Conservation (phyloP, 2,113 vertebrate genomes). For the Nanorana parkeri region DNA sequence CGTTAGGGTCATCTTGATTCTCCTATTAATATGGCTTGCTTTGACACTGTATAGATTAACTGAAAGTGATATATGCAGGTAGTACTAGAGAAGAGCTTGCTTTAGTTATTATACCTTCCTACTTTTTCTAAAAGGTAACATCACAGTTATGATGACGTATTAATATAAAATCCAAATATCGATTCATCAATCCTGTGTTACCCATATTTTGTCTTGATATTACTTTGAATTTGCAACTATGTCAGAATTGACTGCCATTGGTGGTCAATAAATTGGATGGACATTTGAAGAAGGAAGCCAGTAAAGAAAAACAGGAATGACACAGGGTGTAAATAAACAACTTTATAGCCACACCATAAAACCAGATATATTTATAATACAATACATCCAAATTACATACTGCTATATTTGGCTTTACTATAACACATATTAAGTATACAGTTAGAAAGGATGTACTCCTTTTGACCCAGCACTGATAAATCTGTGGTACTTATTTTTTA, state of each 20-base stretch:
- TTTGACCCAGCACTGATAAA: too few species aligned
- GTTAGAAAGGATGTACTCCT: too few species aligned
- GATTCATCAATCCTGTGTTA: slow-evolving; percentile 1
- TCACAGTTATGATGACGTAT: slow-evolving; percentile 1
- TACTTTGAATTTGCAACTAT: neutral
- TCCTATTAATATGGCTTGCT: slow-evolving; percentile 26
- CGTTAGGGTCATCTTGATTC: slow-evolving; percentile 25
- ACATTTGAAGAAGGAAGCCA: neutral
- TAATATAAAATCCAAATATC: neutral
- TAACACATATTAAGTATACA: too few species aligned
- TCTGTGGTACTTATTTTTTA: too few species aligned
- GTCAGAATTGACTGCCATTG: neutral
- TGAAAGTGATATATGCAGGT: slow-evolving; percentile 12
- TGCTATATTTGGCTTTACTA: neutral
- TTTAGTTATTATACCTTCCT: neutral
- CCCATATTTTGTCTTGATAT: neutral
- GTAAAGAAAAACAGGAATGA: neutral
- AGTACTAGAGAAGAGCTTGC: slow-evolving; percentile 3
- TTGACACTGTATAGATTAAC: slow-evolving; percentile 23
- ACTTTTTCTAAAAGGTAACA: neutral
- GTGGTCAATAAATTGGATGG: neutral
- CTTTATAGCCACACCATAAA: neutral
- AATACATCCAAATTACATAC: neutral
- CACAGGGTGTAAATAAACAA: neutral
- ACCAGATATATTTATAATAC: neutral